Evolutionary conservation across 1,140 invertebrate species (phyloP).

Genomic region (Magallana gigas): DNA sequence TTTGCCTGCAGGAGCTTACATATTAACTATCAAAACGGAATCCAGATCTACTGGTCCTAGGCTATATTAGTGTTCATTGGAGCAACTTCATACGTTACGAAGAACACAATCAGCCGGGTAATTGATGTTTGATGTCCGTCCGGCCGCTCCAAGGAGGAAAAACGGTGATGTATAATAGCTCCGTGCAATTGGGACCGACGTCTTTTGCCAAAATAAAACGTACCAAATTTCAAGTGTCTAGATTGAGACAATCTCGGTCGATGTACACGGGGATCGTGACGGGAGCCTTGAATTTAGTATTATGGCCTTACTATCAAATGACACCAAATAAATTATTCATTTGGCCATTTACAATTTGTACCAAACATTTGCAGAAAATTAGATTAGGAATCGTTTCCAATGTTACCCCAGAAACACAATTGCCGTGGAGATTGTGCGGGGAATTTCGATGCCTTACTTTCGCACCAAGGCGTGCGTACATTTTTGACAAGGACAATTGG

Average conservation of each 20-base stretch:
- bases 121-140: no score
- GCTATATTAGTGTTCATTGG: no score
- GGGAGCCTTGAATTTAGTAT: slow-evolving; percentile 10
- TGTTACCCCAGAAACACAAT: neutral
- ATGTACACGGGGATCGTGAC: neutral
- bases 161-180: neutral
- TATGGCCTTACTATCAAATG: slow-evolving; percentile 23
- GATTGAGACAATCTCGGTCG: slow-evolving; percentile 11
- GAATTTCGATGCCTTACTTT: neutral
- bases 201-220: slow-evolving; percentile 1
- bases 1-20: no score
- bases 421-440: neutral
- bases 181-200: no score
- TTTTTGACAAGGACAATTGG: no score
- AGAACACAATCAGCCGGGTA: no score
- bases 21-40: no score
- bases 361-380: slow-evolving; percentile 16
- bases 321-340: slow-evolving; percentile 32
- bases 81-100: no score
- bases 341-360: slow-evolving; percentile 31
- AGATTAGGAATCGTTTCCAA: slow-evolving; percentile 6
- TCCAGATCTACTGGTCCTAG: no score
- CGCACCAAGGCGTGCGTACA: no score
- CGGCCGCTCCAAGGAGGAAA: no score
- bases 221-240: neutral